These are phyloP conservation scores for Brachycybe producta DNA, from an alignment of 2,888 invertebrate species.

Conservation along the genomic window DNA sequence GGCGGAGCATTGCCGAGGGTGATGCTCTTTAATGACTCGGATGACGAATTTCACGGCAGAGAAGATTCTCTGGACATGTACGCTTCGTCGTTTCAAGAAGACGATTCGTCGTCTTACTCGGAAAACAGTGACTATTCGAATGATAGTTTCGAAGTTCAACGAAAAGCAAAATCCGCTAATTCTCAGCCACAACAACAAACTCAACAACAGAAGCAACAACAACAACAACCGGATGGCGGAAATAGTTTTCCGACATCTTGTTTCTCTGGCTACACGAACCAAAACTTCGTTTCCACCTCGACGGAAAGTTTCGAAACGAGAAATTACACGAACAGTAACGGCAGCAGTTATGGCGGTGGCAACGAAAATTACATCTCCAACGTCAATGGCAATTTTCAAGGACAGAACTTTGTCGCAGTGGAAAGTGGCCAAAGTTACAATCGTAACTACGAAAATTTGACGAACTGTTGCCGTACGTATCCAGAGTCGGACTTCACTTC, in stretches of 20 bases:
- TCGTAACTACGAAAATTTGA: conserved; percentile 2
- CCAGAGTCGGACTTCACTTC: conserved; percentile 2
- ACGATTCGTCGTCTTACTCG: conserved; percentile 41
- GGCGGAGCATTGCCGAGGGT: conserved; percentile 5
- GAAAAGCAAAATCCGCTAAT: conserved; percentile 19
- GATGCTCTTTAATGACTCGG: conserved; percentile 30
- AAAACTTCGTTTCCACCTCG: neutral
- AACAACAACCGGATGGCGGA: neutral
- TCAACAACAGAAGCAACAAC: neutral
- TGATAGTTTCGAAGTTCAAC: conserved; percentile 27
- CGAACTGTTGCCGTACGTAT: conserved; percentile 40
- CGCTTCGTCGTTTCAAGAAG: conserved; percentile 39
- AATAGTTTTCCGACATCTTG: neutral
- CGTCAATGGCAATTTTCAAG: neutral
- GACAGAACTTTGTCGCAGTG: neutral
- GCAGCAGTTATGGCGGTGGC: neutral
- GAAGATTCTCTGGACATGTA: conserved; percentile 48
- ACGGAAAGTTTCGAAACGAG: conserved; percentile 1
- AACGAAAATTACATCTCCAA: neutral
- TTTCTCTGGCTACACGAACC: conserved; percentile 4
- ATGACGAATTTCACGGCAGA: conserved; percentile 37
- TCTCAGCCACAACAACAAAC: conserved; percentile 6
- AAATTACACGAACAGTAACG: too few species aligned
- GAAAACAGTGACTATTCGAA: conserved; percentile 39
- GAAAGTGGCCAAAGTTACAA: conserved; percentile 1